Percentiles rank a stretch among this genome's conserved stretches.
Evolutionary conservation across 2,797 vertebrate genomes (phyloP).

Genomic region (Chelonia mydas): DNA sequence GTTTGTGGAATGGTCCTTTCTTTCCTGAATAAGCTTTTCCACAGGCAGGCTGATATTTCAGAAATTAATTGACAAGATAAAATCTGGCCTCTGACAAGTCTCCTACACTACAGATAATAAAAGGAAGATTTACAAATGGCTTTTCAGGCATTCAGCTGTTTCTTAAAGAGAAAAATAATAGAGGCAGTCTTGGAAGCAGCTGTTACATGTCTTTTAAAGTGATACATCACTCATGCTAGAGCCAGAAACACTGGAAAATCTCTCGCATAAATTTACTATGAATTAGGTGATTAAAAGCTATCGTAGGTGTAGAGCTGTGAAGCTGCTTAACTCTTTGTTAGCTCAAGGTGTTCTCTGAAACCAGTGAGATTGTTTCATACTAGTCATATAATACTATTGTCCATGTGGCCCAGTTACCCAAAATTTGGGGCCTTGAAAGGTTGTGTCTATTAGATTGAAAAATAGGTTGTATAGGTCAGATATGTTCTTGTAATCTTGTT

Average conservation of each 20-base stretch:
- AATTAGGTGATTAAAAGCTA: neutral
- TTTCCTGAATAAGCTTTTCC: neutral
- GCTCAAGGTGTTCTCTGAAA: neutral
- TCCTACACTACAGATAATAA: neutral
- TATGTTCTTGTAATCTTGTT: neutral
- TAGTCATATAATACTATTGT: neutral
- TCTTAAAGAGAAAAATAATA: conserved; percentile 3
- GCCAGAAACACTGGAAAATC: neutral
- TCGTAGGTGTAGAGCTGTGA: neutral
- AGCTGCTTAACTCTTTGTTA: neutral
- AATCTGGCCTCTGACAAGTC: neutral
- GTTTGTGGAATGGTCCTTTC: neutral
- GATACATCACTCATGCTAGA: neutral
- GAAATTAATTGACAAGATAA: neutral
- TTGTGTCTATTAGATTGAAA: neutral
- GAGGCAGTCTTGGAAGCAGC: neutral
- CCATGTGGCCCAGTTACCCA: neutral
- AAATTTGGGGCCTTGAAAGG: neutral
- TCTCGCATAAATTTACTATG: neutral
- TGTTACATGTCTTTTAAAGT: neutral
- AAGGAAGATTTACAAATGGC: neutral
- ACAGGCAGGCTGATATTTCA: neutral
- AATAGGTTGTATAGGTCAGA: neutral
- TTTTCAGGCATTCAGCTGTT: conserved; percentile 6
- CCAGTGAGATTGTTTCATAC: neutral